Percentiles rank a stretch among this genome's conserved stretches.
Evolutionary conservation across 2,797 vertebrate species (phyloP).

Genomic region (Denticeps clupeoides): DNA sequence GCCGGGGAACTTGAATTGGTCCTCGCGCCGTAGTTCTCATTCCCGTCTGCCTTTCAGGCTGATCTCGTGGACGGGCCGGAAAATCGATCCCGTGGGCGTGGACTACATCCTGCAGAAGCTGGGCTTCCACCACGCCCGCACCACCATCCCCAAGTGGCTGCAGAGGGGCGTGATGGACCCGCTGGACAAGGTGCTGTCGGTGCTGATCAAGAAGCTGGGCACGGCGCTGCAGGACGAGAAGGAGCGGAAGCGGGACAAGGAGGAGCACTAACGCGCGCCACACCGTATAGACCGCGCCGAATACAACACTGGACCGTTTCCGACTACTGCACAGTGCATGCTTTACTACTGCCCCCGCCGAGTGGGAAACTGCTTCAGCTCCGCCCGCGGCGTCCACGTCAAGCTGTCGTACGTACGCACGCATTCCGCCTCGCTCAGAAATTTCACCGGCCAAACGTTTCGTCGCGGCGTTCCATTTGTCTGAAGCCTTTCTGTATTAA

Average conservation of each 20-base stretch:
- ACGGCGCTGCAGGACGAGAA: constrained; percentile 92
- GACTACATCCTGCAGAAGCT: constrained; percentile 97
- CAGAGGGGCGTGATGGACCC: constrained; percentile 98
- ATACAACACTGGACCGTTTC: too few species aligned
- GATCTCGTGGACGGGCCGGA: constrained; percentile 97
- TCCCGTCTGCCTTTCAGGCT: constrained; percentile 74
- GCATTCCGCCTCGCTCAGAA: too few species aligned
- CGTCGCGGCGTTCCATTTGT: constrained; percentile 18
- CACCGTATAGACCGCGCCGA: too few species aligned
- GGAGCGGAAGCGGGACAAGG: constrained; percentile 86
- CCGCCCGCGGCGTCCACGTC: too few species aligned
- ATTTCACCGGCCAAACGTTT: too few species aligned
- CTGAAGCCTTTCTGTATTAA: too few species aligned
- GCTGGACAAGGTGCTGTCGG: constrained; percentile 90
- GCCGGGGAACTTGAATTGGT: too few species aligned
- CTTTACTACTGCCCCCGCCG: too few species aligned
- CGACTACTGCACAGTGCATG: too few species aligned
- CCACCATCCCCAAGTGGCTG: constrained; percentile 99
- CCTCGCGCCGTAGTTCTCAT: too few species aligned
- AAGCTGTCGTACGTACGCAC: too few species aligned
- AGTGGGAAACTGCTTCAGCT: too few species aligned
- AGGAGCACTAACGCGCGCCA: constrained; percentile 73
- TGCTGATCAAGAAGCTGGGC: constrained; percentile 94
- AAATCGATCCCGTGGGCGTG: constrained; percentile 95
- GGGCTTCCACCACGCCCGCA: constrained; percentile 96